Evolutionary conservation across 2,888 invertebrate genomes (phyloP), one percentile per base, ranked within the genome.

Genomic region (Chrysolina americana): DNA sequence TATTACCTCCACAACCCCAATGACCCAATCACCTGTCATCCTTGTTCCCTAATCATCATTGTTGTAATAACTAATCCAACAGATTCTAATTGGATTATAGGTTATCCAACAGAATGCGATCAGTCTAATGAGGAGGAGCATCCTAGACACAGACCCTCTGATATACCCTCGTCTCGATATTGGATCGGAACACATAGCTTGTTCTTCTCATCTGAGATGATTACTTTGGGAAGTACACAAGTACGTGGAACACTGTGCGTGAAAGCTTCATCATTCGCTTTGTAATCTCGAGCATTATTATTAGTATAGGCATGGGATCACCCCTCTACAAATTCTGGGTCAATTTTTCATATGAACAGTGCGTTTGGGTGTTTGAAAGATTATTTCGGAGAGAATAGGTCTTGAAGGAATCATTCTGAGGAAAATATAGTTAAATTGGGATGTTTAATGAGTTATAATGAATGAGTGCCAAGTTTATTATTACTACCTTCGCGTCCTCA

Each of bases 41-140:
- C 59, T 44, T 41, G 10, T 13, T 9, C 21, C 13, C 21, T 44
- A 44, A 44, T 44, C 41, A 41, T 64, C 6, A 66, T 66, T 66
- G 66, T 50, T n/a, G n/a, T 28, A 48, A 23, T 65, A 28, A 44
- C 21, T 41, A 66, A 53, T 66, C 17, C 8, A 23, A 66, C 28
- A 66, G 2, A 36, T 11, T 48, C 1, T 50, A 66, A 66, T 66
- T 66, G 66, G 66, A 66, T 66, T 11, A 50, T 10, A 10, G 66
- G 50, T 66, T 66, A 66, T 66, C 66, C 50, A 50, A 50, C 23
- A 66, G 41, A 50, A 66, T 66, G 17, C n/a, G 36, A 66, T 65
- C 65, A 47, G 50, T 36, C 28, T 21, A 36, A 36, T 53, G 47
- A 66, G 48, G 47, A 66, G 48, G 36, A 66, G 50, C 47, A 36